Base-by-base conservation (phyloP, 2,113 vertebrate species). In the Serilophus lunatus region DNA sequence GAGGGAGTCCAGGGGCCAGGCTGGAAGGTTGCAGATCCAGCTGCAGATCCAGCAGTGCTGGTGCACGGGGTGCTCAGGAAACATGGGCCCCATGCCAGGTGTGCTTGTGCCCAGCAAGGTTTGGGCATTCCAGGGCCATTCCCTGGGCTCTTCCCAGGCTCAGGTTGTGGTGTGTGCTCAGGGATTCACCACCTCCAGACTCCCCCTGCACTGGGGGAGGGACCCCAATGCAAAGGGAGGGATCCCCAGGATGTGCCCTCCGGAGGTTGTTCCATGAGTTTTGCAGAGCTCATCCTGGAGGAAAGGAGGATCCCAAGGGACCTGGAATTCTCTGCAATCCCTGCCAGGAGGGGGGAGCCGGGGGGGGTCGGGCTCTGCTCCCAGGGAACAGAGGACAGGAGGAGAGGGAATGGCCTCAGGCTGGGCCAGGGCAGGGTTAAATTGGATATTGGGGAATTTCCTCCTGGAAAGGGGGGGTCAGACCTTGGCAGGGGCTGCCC, bases 21-120 rank as follows among this genome's bases (percentile, higher is more conserved):
- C 19, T 47, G 53, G 8, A 14, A 53, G 29, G 59, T 45, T 45
- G 18, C 19, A 19, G 44, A 45, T 45, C 18, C 44, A 45, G 31
- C 26, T 45, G 44, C 10, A 47, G 12, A 63, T 23, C 22, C 15
- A 23, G 12, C 47, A 66, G 35, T n/a, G n/a, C n/a, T n/a, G n/a
- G n/a, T n/a, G n/a, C 16, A 33, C 28, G 10, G 33, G 19, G 15
- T 53, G 49, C 11, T 69, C 56, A 31, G 49, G 53, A 25, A 59
- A 49, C 25, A n/a, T 3, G 8, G 47, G 13, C 28, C n/a, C n/a
- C 25, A 40, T 0, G 0, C 13, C 0, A 2, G 9, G 7, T 1
- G 1, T 40, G 50, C 7, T 42, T 11, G 29, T 13, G 47, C 44
- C 53, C 44, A 70, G 54, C n/a, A 49, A n/a, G 22, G 16, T 63